Conservation (phyloP, 2,113 vertebrate genomes). For the Trachemys scripta region DNA sequence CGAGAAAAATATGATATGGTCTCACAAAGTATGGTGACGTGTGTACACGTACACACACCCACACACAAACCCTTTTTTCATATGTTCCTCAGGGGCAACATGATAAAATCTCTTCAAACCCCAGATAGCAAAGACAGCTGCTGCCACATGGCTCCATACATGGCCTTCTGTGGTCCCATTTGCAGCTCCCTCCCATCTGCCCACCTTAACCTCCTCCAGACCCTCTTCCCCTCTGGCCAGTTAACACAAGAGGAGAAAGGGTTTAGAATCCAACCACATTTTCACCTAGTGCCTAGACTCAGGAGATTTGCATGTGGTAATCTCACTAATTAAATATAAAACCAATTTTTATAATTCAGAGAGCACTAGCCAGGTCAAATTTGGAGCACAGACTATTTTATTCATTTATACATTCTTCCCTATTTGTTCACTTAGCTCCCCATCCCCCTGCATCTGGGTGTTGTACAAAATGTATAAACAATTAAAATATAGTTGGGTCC, state of each 20-base stretch:
- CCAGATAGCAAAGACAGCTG: conserved; percentile 47
- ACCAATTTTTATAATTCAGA: background rate
- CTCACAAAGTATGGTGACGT: background rate
- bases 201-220: conserved; percentile 20
- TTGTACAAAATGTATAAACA: conserved; percentile 44
- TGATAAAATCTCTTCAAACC: conserved; percentile 5
- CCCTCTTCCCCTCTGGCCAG: background rate
- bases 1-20: background rate
- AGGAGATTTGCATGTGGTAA: background rate
- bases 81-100: background rate
- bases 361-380: background rate
- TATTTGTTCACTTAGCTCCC: background rate
- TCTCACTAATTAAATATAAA: background rate
- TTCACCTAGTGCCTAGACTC: background rate
- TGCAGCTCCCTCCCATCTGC: conserved; percentile 37
- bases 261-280: conserved; percentile 31
- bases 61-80: background rate
- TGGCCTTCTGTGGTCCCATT: conserved; percentile 55
- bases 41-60: background rate
- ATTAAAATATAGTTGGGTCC: conserved; percentile 35
- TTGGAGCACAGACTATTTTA: background rate
- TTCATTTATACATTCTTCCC: background rate
- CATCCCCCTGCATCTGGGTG: background rate
- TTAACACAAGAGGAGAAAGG: background rate
- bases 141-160: background rate